Percentiles rank a stretch among this genome's conserved stretches.
phyloP scores from a whole-genome alignment of 2,113 vertebrate species.

The Tetrao urogallus region DNA sequence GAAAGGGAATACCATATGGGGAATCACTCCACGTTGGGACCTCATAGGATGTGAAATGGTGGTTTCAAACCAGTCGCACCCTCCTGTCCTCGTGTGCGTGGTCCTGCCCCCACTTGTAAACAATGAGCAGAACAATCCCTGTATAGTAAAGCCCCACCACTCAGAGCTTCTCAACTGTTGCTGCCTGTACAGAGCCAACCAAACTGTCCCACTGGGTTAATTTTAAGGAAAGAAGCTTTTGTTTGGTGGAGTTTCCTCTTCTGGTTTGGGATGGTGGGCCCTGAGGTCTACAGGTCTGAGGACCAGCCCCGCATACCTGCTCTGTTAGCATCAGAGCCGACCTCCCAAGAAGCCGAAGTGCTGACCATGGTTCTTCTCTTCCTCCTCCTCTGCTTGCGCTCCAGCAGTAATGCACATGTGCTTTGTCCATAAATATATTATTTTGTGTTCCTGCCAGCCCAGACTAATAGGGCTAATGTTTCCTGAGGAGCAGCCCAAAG shows the following conservation, averaged over 20 bases:
- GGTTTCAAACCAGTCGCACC: background rate
- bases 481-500: slow-evolving; percentile 96
- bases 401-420: slow-evolving; percentile 73
- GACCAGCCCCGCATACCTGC: background rate
- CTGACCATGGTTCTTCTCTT: slow-evolving; percentile 71
- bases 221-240: background rate
- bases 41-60: background rate
- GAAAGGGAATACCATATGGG: rapidly evolving
- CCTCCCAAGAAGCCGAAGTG: slow-evolving; percentile 54
- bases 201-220: rapidly evolving
- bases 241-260: background rate
- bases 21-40: background rate
- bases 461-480: slow-evolving; percentile 97
- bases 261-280: background rate
- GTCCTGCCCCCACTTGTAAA: rapidly evolving
- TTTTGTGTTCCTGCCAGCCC: slow-evolving; percentile 88
- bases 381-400: slow-evolving; percentile 15
- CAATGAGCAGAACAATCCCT: rapidly evolving
- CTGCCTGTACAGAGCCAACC: background rate
- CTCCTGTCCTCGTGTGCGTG: rapidly evolving
- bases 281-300: background rate
- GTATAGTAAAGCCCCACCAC: background rate
- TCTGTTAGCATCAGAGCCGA: background rate
- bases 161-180: rapidly evolving
- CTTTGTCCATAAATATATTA: slow-evolving; percentile 88